Evolutionary conservation across 2,888 invertebrate species (phyloP), one percentile per base, ranked within the genome.

Genomic region (Cheilosia urbana): DNA sequence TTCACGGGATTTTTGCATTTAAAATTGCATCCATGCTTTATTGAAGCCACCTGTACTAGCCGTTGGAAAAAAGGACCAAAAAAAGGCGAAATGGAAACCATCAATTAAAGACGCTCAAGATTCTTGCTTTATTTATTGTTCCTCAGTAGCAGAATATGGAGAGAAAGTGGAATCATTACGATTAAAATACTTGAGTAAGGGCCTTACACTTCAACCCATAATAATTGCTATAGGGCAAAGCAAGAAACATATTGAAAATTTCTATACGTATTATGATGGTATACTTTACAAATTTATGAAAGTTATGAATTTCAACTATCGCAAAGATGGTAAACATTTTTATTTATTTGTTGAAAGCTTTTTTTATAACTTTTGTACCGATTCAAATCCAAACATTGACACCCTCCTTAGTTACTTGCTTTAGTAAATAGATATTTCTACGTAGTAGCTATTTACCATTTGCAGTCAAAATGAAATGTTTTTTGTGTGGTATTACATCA

Each of bases 1-100:
- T 65, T 71, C 69, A 11, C 57, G 71, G 1, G 81, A 82, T 63
- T 76, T 40, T 30, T 62, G 53, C 7, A 51, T 71, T 13, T 49
- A 71, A 37, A 21, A 42, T 19, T n/a, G 27, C 0, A 34, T 80
- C 0, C 72, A 80, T 62, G 60, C 80, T 5, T 21, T 82, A 30
- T 51, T 71, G 34, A 45, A 82, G 21, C 69, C 76, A 40, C 21
- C 71, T 24, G 11, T 82, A 6, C 4, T 80, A 9, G 21, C 49
- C 13, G 65, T 13, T 7, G 17, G 13, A 17, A 65, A 72, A 60
- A 65, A 40, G 53, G 65, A n/a, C 13, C 13, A 11, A 17, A 65
- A 72, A 60, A 65, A 40, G 53, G 11, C 15, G 6, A 82, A 77
- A 60, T 77, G 71, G 72, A 82, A 72, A 15, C 71, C 71, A 1